These are phyloP conservation scores for Apantesis nais DNA, from an alignment of 2,888 invertebrate genomes.

Conservation along the genomic window DNA sequence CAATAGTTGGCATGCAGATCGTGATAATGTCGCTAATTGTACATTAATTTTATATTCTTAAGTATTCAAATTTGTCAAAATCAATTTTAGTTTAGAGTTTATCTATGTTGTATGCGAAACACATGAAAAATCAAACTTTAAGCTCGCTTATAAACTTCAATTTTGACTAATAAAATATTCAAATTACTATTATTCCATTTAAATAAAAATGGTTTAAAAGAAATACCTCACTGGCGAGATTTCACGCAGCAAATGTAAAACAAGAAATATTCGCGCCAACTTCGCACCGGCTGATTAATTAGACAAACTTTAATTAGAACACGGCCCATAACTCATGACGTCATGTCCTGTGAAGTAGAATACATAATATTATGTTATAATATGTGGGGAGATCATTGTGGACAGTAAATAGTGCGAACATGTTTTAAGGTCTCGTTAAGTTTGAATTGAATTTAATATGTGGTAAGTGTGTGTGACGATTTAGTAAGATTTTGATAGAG, in stretches of 20 bases:
- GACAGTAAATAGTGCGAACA: neutral
- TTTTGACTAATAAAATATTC: neutral
- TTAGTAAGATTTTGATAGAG: neutral
- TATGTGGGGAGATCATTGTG: constrained; percentile 6
- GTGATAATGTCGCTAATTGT: no score
- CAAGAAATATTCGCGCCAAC: constrained; percentile 44
- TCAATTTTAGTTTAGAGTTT: no score
- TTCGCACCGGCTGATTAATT: constrained; percentile 63
- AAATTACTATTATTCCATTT: neutral
- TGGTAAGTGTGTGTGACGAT: neutral
- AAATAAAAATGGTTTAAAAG: constrained; percentile 14
- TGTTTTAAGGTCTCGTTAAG: neutral
- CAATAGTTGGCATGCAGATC: no score
- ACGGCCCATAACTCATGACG: constrained; percentile 56
- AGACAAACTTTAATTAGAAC: constrained; percentile 70
- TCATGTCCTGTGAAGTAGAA: constrained; percentile 47
- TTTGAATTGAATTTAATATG: neutral
- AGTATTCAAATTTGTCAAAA: no score
- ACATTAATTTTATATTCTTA: no score
- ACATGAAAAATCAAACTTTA: no score
- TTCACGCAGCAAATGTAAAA: constrained; percentile 35
- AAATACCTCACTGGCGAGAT: constrained; percentile 15
- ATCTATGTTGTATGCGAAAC: no score
- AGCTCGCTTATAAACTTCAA: neutral
- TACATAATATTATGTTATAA: constrained; percentile 25